Base-by-base conservation (phyloP, 2,113 vertebrate species). In the Chloropsis hardwickii region DNA sequence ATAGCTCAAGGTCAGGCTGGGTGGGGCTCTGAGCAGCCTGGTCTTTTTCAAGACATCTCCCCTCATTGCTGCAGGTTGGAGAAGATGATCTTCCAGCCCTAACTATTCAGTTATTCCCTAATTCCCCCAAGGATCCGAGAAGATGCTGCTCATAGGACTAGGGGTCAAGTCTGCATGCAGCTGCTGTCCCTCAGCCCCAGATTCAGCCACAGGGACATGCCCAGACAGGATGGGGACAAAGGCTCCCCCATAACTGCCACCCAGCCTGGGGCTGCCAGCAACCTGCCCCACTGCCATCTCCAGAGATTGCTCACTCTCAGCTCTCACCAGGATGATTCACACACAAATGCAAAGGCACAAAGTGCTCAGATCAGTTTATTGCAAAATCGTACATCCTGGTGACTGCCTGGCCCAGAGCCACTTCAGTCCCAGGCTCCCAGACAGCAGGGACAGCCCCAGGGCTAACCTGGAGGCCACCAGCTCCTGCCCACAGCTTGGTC, bases 21-120 rank as follows among this genome's bases (percentile, higher is more conserved):
- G 22, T 2, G 3, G 8, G 11, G 40, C 50, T 70, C 24, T 65
- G 25, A 66, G 60, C 45, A 31, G 17, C 7, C 22, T 40, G 28
- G 2, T 44, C 8, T 2, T 4, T 64, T 19, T 15, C 27, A 28
- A 78, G 60, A 39, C 15, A 37, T 13, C 58, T 47, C 64, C 77
- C 20, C 39, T 11, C 5, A 2, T 0, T 1, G 53, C 20, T 50
- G 15, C 3, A 1, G 8, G 3, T 9, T 56, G 64, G 28, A n/a
- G 11, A 14, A 13, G 45, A 18, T 8, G 24, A 3, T 12, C 23
- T 79, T 67, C 57, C 39, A 15, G 21, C 25, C 2, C 29, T 50
- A 67, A 60, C 23, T 4, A 10, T 15, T 40, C 31, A 9, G 0
- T 10, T 11, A 37, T 54, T 47, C 28, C 12, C 2, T 31, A 25